Percentiles rank a stretch among this genome's conserved stretches.
These are phyloP conservation scores for Trinorchestia longiramus DNA, from an alignment of 1,140 invertebrate species.

Conservation along the genomic window DNA sequence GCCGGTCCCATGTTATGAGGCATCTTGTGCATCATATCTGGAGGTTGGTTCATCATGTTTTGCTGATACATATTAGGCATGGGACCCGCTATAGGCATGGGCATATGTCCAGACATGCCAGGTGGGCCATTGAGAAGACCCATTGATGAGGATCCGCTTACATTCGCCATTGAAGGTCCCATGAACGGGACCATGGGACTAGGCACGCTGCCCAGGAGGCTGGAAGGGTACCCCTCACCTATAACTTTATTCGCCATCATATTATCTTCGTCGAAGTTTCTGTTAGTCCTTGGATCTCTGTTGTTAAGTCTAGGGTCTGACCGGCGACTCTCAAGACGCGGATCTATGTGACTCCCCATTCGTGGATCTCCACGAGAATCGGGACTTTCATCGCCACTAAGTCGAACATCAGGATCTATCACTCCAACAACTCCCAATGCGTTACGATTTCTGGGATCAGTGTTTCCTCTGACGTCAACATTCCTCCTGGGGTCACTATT, in stretches of 20 bases:
- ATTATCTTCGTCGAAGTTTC: not conserved
- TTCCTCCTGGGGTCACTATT: not conserved
- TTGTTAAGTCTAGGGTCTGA: not conserved
- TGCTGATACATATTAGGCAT: not conserved
- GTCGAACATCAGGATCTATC: not conserved
- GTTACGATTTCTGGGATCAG: constrained; percentile 10
- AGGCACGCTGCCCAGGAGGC: not conserved
- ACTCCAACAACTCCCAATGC: not conserved
- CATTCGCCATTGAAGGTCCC: not conserved
- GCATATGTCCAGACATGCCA: not conserved
- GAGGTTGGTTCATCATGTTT: constrained; percentile 31
- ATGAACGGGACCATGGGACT: not conserved
- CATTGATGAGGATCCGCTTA: not conserved
- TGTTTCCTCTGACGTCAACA: not conserved
- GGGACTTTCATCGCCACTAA: not conserved
- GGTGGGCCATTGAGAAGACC: constrained; percentile 5
- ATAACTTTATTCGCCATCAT: not conserved
- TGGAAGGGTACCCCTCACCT: not conserved
- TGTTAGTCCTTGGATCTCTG: constrained; percentile 33
- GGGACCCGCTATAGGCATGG: not conserved
- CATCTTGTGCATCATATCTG: not conserved
- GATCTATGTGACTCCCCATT: not conserved
- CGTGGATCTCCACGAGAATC: constrained; percentile 11
- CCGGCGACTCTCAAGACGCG: not conserved
- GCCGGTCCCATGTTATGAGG: not conserved